These are phyloP conservation scores for Apus apus DNA, from an alignment of 2,113 vertebrate genomes.

Conservation along the genomic window DNA sequence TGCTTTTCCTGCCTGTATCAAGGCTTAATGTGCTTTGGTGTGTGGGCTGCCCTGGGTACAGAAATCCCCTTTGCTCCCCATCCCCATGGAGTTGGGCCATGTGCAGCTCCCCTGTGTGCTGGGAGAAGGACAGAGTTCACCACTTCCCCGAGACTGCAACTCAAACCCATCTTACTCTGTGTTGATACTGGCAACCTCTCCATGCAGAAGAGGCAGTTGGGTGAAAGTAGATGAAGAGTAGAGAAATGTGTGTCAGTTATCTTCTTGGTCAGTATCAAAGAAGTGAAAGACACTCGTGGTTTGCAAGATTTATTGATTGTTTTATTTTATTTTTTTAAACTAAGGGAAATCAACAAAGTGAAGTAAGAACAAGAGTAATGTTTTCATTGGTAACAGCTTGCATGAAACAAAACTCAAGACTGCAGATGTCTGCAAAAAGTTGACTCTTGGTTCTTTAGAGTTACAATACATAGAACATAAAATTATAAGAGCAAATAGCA, in stretches of 20 bases:
- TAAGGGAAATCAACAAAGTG: neutral
- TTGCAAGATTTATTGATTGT: neutral
- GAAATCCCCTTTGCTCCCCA: neutral
- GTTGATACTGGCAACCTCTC: neutral
- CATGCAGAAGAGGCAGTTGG: neutral
- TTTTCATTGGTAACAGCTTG: neutral
- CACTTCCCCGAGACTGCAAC: neutral
- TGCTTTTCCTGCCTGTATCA: neutral
- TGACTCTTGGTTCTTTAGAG: neutral
- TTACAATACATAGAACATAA: neutral
- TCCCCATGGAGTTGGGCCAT: neutral
- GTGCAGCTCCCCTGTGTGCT: neutral
- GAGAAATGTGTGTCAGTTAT: conserved; percentile 9
- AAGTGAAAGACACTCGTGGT: neutral
- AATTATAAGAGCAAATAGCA: neutral
- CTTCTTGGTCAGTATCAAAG: neutral
- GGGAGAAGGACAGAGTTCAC: accelerated
- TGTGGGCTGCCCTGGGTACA: neutral
- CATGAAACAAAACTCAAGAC: neutral
- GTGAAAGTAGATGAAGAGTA: conserved; percentile 6
- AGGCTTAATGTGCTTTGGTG: neutral
- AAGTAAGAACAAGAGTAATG: neutral
- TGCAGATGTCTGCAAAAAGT: neutral
- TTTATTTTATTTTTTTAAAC: neutral
- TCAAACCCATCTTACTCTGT: neutral